Evolutionary conservation across 1,140 invertebrate species (phyloP), one percentile per base, ranked within the genome.

Genomic region (Magallana angulata): DNA sequence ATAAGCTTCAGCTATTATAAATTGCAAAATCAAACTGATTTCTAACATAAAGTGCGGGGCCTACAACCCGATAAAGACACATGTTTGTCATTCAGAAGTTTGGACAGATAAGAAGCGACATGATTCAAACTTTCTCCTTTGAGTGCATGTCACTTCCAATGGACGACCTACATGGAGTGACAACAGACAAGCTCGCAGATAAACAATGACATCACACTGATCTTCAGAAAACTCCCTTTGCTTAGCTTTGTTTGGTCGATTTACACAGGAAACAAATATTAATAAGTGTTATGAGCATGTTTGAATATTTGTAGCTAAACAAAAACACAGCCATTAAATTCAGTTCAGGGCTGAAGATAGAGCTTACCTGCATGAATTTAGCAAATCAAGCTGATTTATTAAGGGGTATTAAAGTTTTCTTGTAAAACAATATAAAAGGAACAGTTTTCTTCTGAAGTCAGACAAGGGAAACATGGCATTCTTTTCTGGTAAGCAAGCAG

Each of bases 111-210:
- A 76, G 68, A 76, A 76, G 36, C 68, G 68, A 76, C 68, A 30
- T 76, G 68, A 76, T 76, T 24, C 68, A 76, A 76, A 76, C 68
- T 76, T 76, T 76, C 68, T 76, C 68, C 68, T 30, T 76, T 36
- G 36, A 12, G 68, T 76, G 36, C 68, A 76, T 76, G 24, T 30
- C 8, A 30, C 18, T 76, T 76, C 36, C 24, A 30, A 76, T 30
- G 68, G 24, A 76, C 36, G 68, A 76, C 68, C 68, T 76, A 24
- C 68, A 76, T 24, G 68, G 24, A 76, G 24, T 76, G 68, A 76
- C 60, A 76, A 76, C 24, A 76, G 68, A 71, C 64, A 71, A 76
- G 68, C 24, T 30, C 36, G 24, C 68, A 12, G 68, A 76, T 24
- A 76, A 76, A 76, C 68, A 76, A 30, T 12, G 68, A 76, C 24